Evolutionary conservation across 2,888 invertebrate genomes (phyloP), one percentile per base, ranked within the genome.

Genomic region (Halocaridina rubra): DNA sequence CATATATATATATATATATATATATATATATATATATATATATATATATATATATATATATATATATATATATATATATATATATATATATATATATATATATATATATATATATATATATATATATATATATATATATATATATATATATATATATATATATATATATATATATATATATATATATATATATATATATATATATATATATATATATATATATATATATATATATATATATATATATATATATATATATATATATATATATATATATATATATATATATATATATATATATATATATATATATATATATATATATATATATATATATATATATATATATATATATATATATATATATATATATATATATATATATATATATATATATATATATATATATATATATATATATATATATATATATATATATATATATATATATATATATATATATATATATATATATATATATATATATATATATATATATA

Each of bases 361-460:
- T 39, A 39, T 39, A 39, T 39, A 39, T 39, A 39, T 39, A 39
- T 39, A 39, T 39, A 39, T 39, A 39, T 39, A 39, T 39, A 39
- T 39, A 39, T 39, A 39, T 13, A 39, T 39, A 39, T 39, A 39
- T 39, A 39, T 39, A 39, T 39, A 39, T 39, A 39, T 39, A 39
- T 39, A 39, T 39, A 39, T 39, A 39, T 61, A 61, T 61, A 61
- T 61, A 61, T 61, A 61, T 61, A 61, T 61, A 61, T 61, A 61
- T 61, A 61, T 61, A 61, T 61, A 61, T 61, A 61, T 61, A 61
- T 61, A 61, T 61, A 61, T 61, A 61, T 61, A 61, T 61, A 61
- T 61, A 61, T 61, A 7, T 61, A 61, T 61, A 61, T 61, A 61
- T 61, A 61, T 61, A 61, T 61, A 61, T 61, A 61, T 61, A 61